These are phyloP conservation scores for Tetramorium bicarinatum DNA, from an alignment of 2,888 invertebrate genomes.

Conservation along the genomic window DNA sequence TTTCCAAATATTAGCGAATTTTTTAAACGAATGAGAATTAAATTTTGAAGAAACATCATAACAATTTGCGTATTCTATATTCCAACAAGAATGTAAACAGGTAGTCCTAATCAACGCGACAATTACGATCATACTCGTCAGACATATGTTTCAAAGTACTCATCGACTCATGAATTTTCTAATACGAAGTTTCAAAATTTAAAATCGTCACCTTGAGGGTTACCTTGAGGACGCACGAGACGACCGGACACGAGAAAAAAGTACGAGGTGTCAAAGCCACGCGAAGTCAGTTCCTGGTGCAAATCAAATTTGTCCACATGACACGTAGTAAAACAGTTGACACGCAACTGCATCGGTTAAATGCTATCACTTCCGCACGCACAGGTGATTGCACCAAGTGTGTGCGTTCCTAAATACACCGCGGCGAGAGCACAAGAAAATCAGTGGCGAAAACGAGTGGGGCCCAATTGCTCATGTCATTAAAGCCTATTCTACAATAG, in stretches of 20 bases:
- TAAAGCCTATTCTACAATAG: no score
- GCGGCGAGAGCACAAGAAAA: no score
- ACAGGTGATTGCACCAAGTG: constrained; percentile 13
- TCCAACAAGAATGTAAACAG: not conserved
- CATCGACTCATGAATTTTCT: not conserved
- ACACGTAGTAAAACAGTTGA: constrained; percentile 70
- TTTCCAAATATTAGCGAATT: not conserved
- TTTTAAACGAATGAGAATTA: not conserved
- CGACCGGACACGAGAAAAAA: constrained; percentile 42
- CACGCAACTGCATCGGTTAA: not conserved
- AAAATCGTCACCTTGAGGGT: not conserved
- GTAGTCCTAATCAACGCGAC: not conserved
- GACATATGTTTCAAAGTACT: constrained; percentile 15
- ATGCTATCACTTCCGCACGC: not conserved
- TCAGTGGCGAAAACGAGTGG: no score
- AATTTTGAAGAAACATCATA: not conserved
- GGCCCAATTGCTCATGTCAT: no score
- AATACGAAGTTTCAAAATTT: constrained; percentile 13
- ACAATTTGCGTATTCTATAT: not conserved
- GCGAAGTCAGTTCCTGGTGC: constrained; percentile 50
- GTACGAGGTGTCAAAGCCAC: not conserved
- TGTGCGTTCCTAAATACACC: constrained; percentile 9
- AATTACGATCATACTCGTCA: not conserved
- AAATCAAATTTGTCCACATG: constrained; percentile 65
- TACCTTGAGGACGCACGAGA: constrained; percentile 61